These are phyloP conservation scores for Musca vetustissima DNA, from an alignment of 1,140 invertebrate species.

Conservation along the genomic window DNA sequence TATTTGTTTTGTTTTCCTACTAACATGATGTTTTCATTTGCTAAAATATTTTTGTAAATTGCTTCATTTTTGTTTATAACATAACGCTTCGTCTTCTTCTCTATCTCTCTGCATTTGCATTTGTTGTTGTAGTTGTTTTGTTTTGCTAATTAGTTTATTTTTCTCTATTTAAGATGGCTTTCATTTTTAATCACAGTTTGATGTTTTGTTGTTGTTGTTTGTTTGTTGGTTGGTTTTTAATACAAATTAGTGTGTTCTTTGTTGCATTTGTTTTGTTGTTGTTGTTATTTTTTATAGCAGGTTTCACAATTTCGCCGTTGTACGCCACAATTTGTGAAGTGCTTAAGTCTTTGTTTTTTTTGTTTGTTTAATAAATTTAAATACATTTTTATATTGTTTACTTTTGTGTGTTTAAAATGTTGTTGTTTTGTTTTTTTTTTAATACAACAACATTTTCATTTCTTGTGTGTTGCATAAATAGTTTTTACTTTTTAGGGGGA, in stretches of 20 bases:
- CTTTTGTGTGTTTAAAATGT: neutral
- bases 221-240: too few species aligned
- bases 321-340: slow-evolving; percentile 38
- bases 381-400: slow-evolving; percentile 4
- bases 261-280: slow-evolving; percentile 33
- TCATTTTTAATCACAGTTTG: slow-evolving; percentile 49
- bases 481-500: too few species aligned
- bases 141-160: slow-evolving; percentile 30
- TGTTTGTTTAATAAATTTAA: too few species aligned
- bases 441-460: too few species aligned
- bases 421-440: neutral
- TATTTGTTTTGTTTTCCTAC: too few species aligned
- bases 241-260: slow-evolving; percentile 28
- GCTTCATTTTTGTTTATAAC: neutral
- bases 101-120: neutral
- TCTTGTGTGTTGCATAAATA: too few species aligned
- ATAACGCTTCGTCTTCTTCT: too few species aligned
- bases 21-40: neutral
- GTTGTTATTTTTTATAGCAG: slow-evolving; percentile 27
- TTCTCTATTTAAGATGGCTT: slow-evolving; percentile 29
- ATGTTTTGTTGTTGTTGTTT: slow-evolving; percentile 25
- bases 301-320: slow-evolving; percentile 25
- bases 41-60: slow-evolving; percentile 6
- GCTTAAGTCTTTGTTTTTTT: slow-evolving; percentile 51
- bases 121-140: slow-evolving; percentile 31